Evolutionary conservation across 2,888 invertebrate genomes (phyloP).

Genomic region (Morpho helenor): DNA sequence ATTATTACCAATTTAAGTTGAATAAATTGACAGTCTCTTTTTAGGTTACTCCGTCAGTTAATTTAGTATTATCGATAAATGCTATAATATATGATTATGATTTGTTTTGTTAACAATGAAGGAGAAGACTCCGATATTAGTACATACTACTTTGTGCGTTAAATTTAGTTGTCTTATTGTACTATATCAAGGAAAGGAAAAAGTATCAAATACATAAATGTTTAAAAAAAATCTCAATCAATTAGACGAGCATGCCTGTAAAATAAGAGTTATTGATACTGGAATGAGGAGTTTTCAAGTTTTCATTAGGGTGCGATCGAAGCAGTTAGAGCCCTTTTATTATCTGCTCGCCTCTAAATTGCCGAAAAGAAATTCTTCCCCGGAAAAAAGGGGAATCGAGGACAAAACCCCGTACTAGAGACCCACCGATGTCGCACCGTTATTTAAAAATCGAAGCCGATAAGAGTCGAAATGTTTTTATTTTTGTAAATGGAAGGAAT

Average conservation of each 20-base stretch:
- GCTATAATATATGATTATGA: too few species aligned
- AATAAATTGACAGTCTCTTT: too few species aligned
- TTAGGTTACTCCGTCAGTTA: too few species aligned
- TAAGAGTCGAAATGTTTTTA: constrained; percentile 74
- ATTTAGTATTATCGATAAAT: too few species aligned
- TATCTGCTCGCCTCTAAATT: constrained; percentile 78
- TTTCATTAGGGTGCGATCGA: constrained; percentile 76
- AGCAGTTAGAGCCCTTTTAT: constrained; percentile 79
- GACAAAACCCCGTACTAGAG: constrained; percentile 71
- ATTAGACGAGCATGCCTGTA: constrained; percentile 26
- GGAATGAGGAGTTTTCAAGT: constrained; percentile 69
- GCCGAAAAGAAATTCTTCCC: constrained; percentile 74
- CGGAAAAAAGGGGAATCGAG: constrained; percentile 66
- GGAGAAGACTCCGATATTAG: too few species aligned
- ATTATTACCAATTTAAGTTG: too few species aligned
- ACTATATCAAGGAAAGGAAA: too few species aligned
- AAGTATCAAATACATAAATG: too few species aligned
- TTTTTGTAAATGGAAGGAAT: constrained; percentile 73
- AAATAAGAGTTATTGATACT: constrained; percentile 66
- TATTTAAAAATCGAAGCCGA: constrained; percentile 78
- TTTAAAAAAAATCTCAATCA: constrained; percentile 10
- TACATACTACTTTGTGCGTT: too few species aligned
- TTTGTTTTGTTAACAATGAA: too few species aligned
- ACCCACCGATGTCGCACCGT: constrained; percentile 71
- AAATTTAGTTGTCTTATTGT: too few species aligned